Percentiles rank a stretch among this genome's conserved stretches.
These are phyloP conservation scores for Carassius carassius DNA, from an alignment of 2,113 vertebrate species.

Conservation along the genomic window DNA sequence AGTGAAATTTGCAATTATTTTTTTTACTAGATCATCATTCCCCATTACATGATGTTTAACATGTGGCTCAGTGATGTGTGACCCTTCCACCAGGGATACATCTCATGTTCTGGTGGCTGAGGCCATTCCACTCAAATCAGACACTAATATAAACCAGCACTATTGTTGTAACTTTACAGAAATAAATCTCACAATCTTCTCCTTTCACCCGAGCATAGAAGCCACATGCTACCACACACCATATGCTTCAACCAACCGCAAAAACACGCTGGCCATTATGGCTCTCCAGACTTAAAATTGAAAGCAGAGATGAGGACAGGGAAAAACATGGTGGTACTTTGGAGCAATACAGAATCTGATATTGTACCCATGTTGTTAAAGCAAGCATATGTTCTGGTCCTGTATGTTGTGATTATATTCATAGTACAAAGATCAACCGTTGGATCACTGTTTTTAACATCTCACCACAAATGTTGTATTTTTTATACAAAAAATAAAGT, in stretches of 20 bases:
- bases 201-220: conserved; percentile 49
- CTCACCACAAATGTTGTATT: background rate
- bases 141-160: conserved; percentile 32
- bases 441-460: background rate
- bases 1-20: background rate
- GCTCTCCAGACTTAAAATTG: conserved; percentile 69
- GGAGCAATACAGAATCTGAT: background rate
- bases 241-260: conserved; percentile 72
- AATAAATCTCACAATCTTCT: conserved; percentile 27
- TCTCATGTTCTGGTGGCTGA: conserved; percentile 38
- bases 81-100: background rate
- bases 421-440: background rate
- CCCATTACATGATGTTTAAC: conserved; percentile 20
- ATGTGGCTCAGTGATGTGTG: conserved; percentile 24
- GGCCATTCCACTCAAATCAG: conserved; percentile 20
- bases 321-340: background rate
- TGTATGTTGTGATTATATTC: background rate
- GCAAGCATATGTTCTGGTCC: background rate
- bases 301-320: conserved; percentile 65
- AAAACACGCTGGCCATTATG: conserved; percentile 72
- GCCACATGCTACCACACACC: conserved; percentile 64
- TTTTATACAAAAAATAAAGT: background rate
- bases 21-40: conserved; percentile 13
- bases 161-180: conserved; percentile 36
- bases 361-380: background rate